Conservation (phyloP, 2,113 vertebrate species). For the Tylochromis polylepis region DNA sequence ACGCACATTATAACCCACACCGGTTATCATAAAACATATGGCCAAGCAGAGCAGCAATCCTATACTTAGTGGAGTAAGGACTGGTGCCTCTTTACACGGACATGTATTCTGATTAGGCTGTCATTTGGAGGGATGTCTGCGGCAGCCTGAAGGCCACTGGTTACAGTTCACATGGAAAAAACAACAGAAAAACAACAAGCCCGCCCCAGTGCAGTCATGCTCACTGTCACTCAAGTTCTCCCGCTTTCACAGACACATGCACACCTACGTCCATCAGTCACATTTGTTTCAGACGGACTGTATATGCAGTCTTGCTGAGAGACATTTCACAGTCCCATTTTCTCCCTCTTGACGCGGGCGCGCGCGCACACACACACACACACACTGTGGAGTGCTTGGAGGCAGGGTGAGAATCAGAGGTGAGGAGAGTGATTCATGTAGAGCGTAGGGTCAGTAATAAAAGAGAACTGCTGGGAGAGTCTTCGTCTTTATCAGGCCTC, state of each 20-base stretch:
- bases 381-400: not conserved
- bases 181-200: slow-evolving; percentile 43
- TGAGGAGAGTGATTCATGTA: not conserved
- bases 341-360: not conserved
- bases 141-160: slow-evolving; percentile 44
- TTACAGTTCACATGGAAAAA: slow-evolving; percentile 53
- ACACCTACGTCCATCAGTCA: slow-evolving; percentile 18
- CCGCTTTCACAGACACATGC: not conserved
- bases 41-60: slow-evolving; percentile 38
- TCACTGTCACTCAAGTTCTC: not conserved
- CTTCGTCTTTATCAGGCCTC: slow-evolving; percentile 37
- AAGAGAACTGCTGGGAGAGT: not conserved
- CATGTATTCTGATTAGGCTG: slow-evolving; percentile 71
- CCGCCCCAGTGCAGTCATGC: not conserved
- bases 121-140: slow-evolving; percentile 65
- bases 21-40: slow-evolving; percentile 60
- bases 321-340: slow-evolving; percentile 52
- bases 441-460: not conserved
- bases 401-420: not conserved
- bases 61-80: slow-evolving; percentile 74
- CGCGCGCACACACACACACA: not conserved
- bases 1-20: slow-evolving; percentile 55
- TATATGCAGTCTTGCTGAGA: slow-evolving; percentile 47
- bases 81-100: slow-evolving; percentile 60
- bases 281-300: slow-evolving; percentile 30